Conservation (phyloP, 2,113 vertebrate genomes). For the Empidonax alnorum region DNA sequence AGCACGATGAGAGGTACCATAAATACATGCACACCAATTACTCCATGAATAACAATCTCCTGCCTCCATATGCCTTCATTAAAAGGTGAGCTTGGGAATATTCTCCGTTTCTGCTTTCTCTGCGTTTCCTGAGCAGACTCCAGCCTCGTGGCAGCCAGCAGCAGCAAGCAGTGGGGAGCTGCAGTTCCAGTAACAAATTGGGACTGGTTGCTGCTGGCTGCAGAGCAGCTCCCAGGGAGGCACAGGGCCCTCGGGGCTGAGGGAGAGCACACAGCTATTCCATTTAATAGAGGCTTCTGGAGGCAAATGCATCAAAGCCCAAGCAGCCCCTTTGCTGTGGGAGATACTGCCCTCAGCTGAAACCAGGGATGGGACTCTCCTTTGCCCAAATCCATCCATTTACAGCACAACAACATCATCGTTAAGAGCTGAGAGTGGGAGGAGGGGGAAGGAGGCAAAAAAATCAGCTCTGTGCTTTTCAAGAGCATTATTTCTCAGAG, state of each 20-base stretch:
- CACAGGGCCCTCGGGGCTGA: neutral
- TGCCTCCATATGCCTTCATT: constrained; percentile 42
- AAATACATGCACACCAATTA: constrained; percentile 14
- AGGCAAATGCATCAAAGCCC: constrained; percentile 30
- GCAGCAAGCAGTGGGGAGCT: constrained; percentile 39
- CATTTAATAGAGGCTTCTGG: constrained; percentile 25
- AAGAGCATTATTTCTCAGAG: neutral
- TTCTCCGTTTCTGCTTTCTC: constrained; percentile 47
- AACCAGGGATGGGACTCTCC: neutral
- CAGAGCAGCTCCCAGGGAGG: constrained; percentile 46
- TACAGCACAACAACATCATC: neutral
- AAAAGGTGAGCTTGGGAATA: constrained; percentile 45
- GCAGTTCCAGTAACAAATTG: constrained; percentile 53
- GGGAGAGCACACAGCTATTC: constrained; percentile 20
- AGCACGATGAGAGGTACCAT: constrained; percentile 6
- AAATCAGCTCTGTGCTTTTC: neutral
- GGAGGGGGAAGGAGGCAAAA: neutral
- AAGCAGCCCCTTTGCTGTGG: constrained; percentile 55
- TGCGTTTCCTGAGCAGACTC: constrained; percentile 40
- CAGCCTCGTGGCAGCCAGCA: constrained; percentile 1
- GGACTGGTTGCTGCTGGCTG: constrained; percentile 36
- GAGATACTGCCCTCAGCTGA: constrained; percentile 28
- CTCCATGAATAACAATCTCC: constrained; percentile 25
- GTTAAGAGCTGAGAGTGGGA: neutral
- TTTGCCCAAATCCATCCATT: constrained; percentile 10